Percentiles rank a stretch among this genome's conserved stretches.
These are phyloP conservation scores for Cinara cedri DNA, from an alignment of 2,888 invertebrate genomes.

Conservation along the genomic window DNA sequence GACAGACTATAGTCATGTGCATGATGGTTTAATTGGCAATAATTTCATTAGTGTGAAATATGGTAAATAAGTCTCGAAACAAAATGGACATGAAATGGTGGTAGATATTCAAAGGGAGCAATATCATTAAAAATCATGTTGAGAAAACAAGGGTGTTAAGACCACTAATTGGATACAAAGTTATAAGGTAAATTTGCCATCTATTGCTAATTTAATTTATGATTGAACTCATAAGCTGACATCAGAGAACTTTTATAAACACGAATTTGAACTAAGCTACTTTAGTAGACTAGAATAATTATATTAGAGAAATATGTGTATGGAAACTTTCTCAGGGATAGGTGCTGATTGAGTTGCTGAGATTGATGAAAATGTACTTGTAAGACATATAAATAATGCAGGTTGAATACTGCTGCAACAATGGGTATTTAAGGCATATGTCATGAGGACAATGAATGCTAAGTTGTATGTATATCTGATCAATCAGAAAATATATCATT, in stretches of 20 bases:
- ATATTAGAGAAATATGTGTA: not conserved
- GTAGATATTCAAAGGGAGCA: not conserved
- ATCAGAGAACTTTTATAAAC: not conserved
- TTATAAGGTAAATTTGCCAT: conserved; percentile 1
- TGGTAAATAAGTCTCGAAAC: too few relatives aligned
- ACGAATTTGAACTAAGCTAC: too few relatives aligned
- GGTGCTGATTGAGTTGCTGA: not conserved
- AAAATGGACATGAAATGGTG: too few relatives aligned
- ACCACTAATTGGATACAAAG: not conserved
- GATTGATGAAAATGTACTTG: not conserved
- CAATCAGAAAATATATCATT: not conserved
- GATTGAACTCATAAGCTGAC: not conserved
- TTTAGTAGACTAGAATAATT: too few relatives aligned
- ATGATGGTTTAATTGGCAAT: too few relatives aligned
- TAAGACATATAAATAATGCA: not conserved
- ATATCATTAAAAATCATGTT: not conserved
- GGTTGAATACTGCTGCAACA: not conserved
- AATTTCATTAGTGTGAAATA: too few relatives aligned
- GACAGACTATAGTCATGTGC: too few relatives aligned
- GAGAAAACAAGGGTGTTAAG: not conserved
- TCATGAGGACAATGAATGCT: not conserved
- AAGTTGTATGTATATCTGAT: not conserved
- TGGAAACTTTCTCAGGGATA: not conserved
- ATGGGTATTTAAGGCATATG: not conserved
- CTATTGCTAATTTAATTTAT: not conserved